Conservation (phyloP, 2,888 invertebrate species). For the Sarcophaga carnaria region DNA sequence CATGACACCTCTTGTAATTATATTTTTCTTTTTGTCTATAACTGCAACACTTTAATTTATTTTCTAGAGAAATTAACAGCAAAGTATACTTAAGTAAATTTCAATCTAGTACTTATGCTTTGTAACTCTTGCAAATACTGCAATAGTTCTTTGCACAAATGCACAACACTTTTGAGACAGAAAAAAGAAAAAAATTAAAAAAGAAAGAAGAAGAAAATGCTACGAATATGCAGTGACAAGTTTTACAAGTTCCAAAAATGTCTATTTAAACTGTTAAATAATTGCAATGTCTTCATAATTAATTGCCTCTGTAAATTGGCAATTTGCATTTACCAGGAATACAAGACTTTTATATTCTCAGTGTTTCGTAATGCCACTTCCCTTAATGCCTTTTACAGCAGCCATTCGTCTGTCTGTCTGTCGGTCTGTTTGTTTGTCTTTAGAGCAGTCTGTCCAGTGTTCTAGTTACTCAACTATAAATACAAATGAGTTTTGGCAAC, state of each 20-base stretch:
- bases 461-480: slow-evolving; percentile 27
- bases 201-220: not conserved
- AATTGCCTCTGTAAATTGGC: slow-evolving; percentile 57
- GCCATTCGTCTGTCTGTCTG: no score
- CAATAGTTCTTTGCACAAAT: not conserved
- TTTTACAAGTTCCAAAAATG: slow-evolving; percentile 44
- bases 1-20: no score
- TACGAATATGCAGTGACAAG: slow-evolving; percentile 7
- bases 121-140: not conserved
- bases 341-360: not conserved
- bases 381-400: not conserved
- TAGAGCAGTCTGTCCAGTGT: not conserved
- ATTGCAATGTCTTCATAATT: slow-evolving; percentile 55
- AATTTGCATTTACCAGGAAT: slow-evolving; percentile 46
- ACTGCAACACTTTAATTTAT: no score
- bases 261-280: slow-evolving; percentile 44
- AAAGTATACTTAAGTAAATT: no score
- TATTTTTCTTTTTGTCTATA: no score
- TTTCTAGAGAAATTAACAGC: no score
- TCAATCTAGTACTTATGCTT: no score
- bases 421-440: not conserved
- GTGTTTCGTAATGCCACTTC: slow-evolving; percentile 1
- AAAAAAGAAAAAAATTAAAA: not conserved
- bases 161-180: not conserved
- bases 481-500: slow-evolving; percentile 50